Base-by-base conservation (phyloP, 2,888 invertebrate genomes). In the Congeria kusceri region DNA sequence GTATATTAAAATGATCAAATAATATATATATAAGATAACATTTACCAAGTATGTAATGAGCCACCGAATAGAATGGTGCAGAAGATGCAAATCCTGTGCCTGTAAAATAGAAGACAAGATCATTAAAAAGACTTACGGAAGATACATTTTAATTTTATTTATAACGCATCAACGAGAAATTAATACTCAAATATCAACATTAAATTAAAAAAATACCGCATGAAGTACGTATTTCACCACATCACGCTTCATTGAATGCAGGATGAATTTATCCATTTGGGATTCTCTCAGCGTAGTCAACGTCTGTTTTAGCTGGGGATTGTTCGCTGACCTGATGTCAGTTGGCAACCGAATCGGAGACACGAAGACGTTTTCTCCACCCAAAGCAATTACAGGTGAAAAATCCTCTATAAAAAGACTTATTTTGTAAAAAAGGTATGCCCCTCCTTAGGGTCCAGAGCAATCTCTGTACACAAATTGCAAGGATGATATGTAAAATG, bases 21-120 rank as follows among this genome's bases (percentile, higher is more conserved):
- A 11, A 13, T 11, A 32, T 11, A 32, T 32, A 32, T 32, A 32
- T 7, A 32, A 32, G 11, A 32, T 32, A 32, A 32, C 11, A 79
- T 87, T 88, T 85, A 91, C 91, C 77, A 89, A 80, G 72, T 90
- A 91, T 1, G 90, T 89, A 18, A 91, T 83, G 32, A 91, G 87
- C 91, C 91, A 91, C 28, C 87, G 86, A 18, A 89, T 86, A 0
- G 88, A 86, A 67, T 87, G 87, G 53, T 90, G 90, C 0, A 91
- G 77, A 7, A 91, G 78, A 64, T 89, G 89, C 1, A 90, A 78
- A 15, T 86, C 79, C n/a, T 87, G 86, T 0, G 91, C 91, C 91
- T 90, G 74, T 46, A 85, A 86, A 29, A 53, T 13, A 62, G 32
- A 20, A 9, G 18, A 18, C n/a, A n/a, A 20, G n/a, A 56, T 25